A percentile compares a stretch with the other conserved stretches of the same genome.
phyloP scores from a whole-genome alignment of 2,113 vertebrate species.

The Colius striatus region DNA sequence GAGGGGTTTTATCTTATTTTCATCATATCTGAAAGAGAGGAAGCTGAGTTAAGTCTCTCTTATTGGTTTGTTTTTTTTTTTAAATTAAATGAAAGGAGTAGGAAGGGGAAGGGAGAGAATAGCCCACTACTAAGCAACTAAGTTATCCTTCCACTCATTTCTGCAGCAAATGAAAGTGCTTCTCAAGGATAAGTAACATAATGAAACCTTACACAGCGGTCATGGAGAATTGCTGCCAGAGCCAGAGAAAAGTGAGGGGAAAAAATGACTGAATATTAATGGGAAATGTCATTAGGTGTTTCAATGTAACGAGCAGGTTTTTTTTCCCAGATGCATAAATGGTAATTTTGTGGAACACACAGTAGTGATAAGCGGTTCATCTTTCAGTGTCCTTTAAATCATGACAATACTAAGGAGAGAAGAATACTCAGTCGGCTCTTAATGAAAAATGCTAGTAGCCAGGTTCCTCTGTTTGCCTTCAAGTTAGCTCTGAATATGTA shows the following conservation, averaged over 20 bases:
- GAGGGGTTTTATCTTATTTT: conserved; percentile 59
- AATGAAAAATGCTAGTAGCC: conserved; percentile 24
- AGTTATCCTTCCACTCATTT: conserved; percentile 8
- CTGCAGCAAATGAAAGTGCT: not conserved
- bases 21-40: not conserved
- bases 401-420: not conserved
- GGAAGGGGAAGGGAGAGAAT: not conserved
- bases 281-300: conserved; percentile 45
- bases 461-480: conserved; percentile 55
- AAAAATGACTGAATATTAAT: conserved; percentile 64
- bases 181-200: conserved; percentile 17
- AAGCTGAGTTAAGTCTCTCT: not conserved
- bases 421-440: not conserved
- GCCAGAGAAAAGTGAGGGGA: not conserved
- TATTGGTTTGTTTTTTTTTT: conserved; percentile 19
- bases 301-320: conserved; percentile 46
- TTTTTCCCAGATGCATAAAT: conserved; percentile 43
- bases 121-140: not conserved
- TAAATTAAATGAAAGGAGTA: not conserved
- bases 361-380: conserved; percentile 52
- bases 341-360: conserved; percentile 40
- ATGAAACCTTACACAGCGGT: conserved; percentile 29
- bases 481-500: conserved; percentile 35
- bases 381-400: conserved; percentile 55
- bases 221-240: conserved; percentile 30